These are phyloP conservation scores for Pegea sp. DNA, from an alignment of 23 tunicate genomes.

Conservation along the genomic window DNA sequence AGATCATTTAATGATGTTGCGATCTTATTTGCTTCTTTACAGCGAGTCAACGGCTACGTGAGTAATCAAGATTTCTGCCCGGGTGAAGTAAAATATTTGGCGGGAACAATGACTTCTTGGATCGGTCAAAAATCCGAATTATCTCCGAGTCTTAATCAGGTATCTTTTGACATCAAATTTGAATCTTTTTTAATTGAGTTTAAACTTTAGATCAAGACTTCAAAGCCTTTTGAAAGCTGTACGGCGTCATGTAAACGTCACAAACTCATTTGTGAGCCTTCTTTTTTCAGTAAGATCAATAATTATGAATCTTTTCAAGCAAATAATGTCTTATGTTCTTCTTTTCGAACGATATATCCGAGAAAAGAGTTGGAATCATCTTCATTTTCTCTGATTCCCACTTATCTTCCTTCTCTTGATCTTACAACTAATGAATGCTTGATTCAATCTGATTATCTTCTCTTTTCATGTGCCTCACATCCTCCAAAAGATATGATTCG, in stretches of 20 bases:
- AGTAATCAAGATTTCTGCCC: slow-evolving; percentile 85
- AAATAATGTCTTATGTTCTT: slow-evolving; percentile 7
- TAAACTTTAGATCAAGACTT: slow-evolving; percentile 12
- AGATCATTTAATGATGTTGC: no score
- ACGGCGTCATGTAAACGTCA: slow-evolving; percentile 35
- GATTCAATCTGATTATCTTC: slow-evolving; percentile 28
- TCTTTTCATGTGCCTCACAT: slow-evolving; percentile 65
- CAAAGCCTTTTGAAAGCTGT: slow-evolving; percentile 36
- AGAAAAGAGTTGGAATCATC: slow-evolving; percentile 2
- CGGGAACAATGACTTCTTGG: slow-evolving; percentile 13
- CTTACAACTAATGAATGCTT: slow-evolving; percentile 9
- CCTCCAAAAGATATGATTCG: slow-evolving; percentile 18
- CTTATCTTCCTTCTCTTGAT: slow-evolving; percentile 48
- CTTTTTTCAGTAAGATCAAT: slow-evolving; percentile 30
- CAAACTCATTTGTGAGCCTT: slow-evolving; percentile 61
- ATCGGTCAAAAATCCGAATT: slow-evolving; percentile 5
- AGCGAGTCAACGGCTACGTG: slow-evolving; percentile 53
- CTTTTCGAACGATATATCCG: not conserved
- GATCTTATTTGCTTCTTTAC: not conserved
- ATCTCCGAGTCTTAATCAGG: not conserved
- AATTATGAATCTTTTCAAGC: slow-evolving; percentile 1
- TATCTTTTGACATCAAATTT: not conserved
- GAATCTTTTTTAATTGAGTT: not conserved
- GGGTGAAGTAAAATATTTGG: slow-evolving; percentile 1
- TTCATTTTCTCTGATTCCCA: slow-evolving; percentile 8